Evolutionary conservation across 2,797 vertebrate genomes (phyloP).

Genomic region (Xerus rutilus): DNA sequence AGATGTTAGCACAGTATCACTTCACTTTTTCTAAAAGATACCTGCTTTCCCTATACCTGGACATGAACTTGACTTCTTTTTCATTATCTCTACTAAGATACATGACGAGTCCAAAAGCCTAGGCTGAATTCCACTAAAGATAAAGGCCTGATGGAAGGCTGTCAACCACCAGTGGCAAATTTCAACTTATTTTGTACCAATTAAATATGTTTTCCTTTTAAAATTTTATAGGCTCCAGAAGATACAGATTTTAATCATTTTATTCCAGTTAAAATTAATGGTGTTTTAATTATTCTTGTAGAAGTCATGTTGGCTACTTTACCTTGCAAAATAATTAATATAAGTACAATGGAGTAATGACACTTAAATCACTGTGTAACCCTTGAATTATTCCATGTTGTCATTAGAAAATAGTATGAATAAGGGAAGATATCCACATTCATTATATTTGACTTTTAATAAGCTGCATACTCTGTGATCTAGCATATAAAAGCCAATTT

Average conservation of each 20-base stretch:
- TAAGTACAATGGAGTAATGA: background rate
- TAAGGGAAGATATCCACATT: slow-evolving; percentile 37
- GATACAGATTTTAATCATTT: slow-evolving; percentile 12
- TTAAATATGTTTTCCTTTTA: background rate
- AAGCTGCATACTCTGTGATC: background rate
- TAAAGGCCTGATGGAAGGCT: background rate
- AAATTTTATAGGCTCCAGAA: background rate
- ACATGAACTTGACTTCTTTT: background rate
- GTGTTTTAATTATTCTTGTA: slow-evolving; percentile 47
- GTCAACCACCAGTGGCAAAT: background rate
- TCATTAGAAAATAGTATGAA: background rate
- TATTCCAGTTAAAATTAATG: slow-evolving; percentile 33
- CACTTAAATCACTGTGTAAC: slow-evolving; percentile 3
- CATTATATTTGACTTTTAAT: slow-evolving; percentile 23
- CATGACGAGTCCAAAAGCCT: background rate
- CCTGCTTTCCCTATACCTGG: background rate
- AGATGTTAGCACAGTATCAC: background rate
- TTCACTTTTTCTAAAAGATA: background rate
- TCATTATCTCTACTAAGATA: background rate
- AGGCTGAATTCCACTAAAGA: background rate
- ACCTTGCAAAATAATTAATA: slow-evolving; percentile 23
- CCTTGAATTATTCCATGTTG: slow-evolving; percentile 15
- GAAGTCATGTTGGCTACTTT: background rate
- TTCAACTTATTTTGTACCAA: background rate
- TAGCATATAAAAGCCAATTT: slow-evolving; percentile 5